These are phyloP conservation scores for Limosa lapponica DNA, from an alignment of 2,797 vertebrate genomes.

Conservation along the genomic window DNA sequence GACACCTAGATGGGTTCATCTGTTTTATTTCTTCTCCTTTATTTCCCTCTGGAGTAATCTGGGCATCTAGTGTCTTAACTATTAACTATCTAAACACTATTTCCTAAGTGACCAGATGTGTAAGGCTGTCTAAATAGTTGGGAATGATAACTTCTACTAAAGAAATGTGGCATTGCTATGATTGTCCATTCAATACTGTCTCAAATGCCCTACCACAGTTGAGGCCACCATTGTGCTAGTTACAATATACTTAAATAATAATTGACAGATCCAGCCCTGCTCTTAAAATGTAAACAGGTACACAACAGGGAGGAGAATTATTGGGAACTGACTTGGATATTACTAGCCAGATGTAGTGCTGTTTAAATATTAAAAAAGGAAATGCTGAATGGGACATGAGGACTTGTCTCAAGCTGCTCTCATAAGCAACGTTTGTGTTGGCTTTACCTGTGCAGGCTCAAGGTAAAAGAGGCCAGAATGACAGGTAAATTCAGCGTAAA, in stretches of 20 bases:
- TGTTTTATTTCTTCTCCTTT: neutral
- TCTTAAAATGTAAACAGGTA: neutral
- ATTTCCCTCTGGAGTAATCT: neutral
- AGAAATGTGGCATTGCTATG: neutral
- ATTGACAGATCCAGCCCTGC: neutral
- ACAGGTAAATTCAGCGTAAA: neutral
- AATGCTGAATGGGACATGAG: neutral
- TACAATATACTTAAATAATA: neutral
- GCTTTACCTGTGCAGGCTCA: neutral
- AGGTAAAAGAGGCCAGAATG: neutral
- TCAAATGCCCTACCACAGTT: neutral
- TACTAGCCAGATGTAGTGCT: neutral
- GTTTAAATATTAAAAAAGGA: neutral
- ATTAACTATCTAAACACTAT: neutral
- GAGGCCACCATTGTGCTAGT: accelerated
- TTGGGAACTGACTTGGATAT: neutral
- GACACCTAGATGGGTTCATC: neutral
- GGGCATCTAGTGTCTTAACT: neutral
- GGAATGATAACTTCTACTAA: neutral
- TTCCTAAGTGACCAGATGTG: neutral
- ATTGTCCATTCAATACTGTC: neutral
- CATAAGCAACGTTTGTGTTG: neutral
- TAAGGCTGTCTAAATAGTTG: neutral
- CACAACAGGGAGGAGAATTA: neutral
- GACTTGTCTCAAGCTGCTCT: neutral